Conservation (phyloP, 2,113 vertebrate species). For the Dendropsophus ebraccatus region DNA sequence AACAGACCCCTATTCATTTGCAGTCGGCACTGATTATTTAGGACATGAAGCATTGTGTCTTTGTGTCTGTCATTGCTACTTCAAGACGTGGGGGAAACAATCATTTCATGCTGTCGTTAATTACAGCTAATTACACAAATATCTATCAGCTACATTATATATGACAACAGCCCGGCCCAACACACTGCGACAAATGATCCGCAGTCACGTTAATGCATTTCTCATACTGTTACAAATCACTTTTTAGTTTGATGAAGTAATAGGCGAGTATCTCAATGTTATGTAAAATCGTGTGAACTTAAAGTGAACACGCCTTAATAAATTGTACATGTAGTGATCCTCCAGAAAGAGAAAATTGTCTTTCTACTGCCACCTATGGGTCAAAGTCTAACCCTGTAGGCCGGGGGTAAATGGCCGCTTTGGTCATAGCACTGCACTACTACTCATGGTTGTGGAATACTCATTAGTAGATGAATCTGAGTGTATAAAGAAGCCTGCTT, state of each 20-base stretch:
- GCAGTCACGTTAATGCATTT: neutral
- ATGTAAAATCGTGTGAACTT: neutral
- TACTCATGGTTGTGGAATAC: no score
- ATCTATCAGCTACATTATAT: neutral
- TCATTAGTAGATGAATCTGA: no score
- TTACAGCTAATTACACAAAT: conserved; percentile 20
- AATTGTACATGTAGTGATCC: neutral
- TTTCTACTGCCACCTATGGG: neutral
- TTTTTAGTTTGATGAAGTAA: neutral
- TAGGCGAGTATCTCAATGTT: neutral
- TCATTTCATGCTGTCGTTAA: neutral
- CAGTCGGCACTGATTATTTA: neutral
- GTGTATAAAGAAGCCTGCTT: no score
- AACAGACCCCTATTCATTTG: neutral
- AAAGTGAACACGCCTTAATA: neutral
- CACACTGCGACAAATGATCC: neutral
- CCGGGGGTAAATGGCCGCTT: no score
- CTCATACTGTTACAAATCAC: neutral
- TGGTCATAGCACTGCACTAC: no score
- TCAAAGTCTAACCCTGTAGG: no score
- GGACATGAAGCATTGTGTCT: neutral
- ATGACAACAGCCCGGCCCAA: neutral
- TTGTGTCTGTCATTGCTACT: conserved; percentile 16
- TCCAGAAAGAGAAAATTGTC: neutral
- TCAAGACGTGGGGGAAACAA: neutral